Evolutionary conservation across 2,797 vertebrate species (phyloP).

Genomic region (Gymnothorax javanicus): DNA sequence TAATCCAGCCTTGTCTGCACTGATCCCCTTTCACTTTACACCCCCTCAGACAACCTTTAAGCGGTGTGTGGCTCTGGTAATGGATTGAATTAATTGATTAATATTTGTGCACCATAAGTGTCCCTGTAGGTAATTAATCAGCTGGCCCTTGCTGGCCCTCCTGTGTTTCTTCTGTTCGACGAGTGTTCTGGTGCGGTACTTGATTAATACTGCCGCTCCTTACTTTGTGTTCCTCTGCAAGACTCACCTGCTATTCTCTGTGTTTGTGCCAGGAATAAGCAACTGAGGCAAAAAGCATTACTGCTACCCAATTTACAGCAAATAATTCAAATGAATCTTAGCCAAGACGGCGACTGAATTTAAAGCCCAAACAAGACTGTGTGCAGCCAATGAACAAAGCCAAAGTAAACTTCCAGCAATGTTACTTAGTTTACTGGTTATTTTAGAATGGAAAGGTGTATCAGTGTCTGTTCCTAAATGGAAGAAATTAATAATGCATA

Average conservation of each 20-base stretch:
- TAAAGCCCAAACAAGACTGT: not conserved
- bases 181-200: not conserved
- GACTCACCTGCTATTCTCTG: not conserved
- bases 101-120: constrained; percentile 81
- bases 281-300: not conserved
- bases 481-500: not conserved
- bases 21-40: not conserved
- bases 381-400: not conserved
- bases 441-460: not conserved
- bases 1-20: not conserved
- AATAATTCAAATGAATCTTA: not conserved
- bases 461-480: not conserved
- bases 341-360: not conserved
- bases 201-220: not conserved
- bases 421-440: not conserved
- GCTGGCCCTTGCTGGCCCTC: constrained; percentile 53
- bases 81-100: constrained; percentile 78
- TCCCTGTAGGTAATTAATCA: constrained; percentile 79
- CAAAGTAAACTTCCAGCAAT: too few relatives aligned
- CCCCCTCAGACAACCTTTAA: not conserved
- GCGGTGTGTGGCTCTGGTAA: constrained; percentile 62
- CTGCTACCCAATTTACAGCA: not conserved
- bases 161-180: not conserved
- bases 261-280: not conserved
- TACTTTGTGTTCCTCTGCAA: not conserved